These are phyloP conservation scores for Cyclophora punctaria DNA, from an alignment of 2,888 invertebrate species.

Conservation along the genomic window DNA sequence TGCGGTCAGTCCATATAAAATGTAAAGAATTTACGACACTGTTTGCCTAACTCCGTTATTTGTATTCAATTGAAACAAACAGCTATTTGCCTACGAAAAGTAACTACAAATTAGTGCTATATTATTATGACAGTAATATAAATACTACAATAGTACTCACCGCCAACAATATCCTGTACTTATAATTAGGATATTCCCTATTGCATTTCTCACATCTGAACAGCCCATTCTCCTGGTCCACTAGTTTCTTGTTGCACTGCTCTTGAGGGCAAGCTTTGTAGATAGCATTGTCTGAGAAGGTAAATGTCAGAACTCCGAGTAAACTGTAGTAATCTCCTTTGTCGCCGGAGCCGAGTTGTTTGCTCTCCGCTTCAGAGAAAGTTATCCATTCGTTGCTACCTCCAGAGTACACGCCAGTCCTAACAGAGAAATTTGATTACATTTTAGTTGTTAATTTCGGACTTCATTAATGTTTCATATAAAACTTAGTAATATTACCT, in stretches of 20 bases:
- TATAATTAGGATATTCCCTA: slow-evolving; percentile 87
- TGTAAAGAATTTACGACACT: too few relatives aligned
- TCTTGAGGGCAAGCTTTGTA: slow-evolving; percentile 94
- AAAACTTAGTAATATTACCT: too few relatives aligned
- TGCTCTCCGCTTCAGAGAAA: slow-evolving; percentile 82
- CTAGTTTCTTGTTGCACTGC: slow-evolving; percentile 95
- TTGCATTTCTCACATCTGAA: slow-evolving; percentile 97
- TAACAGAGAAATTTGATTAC: slow-evolving; percentile 18
- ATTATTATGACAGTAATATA: too few relatives aligned
- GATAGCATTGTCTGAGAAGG: slow-evolving; percentile 87
- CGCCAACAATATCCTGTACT: slow-evolving; percentile 86
- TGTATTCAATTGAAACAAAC: too few relatives aligned
- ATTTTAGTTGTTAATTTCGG: too few relatives aligned
- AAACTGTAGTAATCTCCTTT: slow-evolving; percentile 88
- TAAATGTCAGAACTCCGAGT: slow-evolving; percentile 85
- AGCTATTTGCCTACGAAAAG: too few relatives aligned
- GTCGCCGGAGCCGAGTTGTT: slow-evolving; percentile 82
- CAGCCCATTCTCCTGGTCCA: slow-evolving; percentile 90
- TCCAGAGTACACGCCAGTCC: slow-evolving; percentile 58
- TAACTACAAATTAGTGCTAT: too few relatives aligned
- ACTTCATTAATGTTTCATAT: too few relatives aligned
- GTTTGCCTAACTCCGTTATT: too few relatives aligned
- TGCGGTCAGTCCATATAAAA: too few relatives aligned
- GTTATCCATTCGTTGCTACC: slow-evolving; percentile 81
- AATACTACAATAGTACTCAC: slow-evolving; percentile 72